Conservation (phyloP, 2,113 vertebrate genomes). For the Melanocharis versteri region DNA sequence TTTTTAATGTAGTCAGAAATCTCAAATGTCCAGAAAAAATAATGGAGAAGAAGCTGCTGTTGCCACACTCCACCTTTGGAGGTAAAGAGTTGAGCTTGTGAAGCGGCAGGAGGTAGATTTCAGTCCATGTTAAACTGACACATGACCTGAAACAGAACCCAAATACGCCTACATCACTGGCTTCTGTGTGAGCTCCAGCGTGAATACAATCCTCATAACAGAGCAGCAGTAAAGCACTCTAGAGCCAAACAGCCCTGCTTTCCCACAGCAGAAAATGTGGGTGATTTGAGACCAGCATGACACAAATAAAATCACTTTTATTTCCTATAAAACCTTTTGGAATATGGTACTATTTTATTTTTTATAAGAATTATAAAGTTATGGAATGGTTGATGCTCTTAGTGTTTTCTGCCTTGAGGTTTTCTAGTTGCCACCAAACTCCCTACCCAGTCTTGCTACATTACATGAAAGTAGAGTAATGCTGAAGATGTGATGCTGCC, state of each 20-base stretch:
- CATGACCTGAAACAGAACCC: constrained; percentile 23
- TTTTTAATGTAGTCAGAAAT: not conserved
- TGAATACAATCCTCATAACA: constrained; percentile 42
- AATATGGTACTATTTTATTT: not conserved
- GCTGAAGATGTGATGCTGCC: constrained; percentile 37
- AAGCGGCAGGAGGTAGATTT: constrained; percentile 43
- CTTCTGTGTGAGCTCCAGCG: not conserved
- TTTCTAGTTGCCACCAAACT: not conserved
- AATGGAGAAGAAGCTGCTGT: not conserved
- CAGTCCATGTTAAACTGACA: not conserved
- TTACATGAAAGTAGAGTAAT: not conserved
- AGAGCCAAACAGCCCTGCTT: not conserved
- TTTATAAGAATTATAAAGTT: not conserved
- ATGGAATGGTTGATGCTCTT: not conserved
- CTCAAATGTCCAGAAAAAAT: not conserved
- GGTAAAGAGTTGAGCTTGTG: not conserved
- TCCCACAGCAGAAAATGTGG: constrained; percentile 21
- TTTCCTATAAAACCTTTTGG: constrained; percentile 38
- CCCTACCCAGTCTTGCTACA: not conserved
- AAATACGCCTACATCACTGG: not conserved
- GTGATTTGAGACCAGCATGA: constrained; percentile 41
- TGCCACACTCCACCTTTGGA: not conserved
- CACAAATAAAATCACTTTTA: constrained; percentile 39
- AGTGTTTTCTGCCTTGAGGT: not conserved
- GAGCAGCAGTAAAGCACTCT: not conserved